Conservation (phyloP, 2,797 vertebrate genomes). For the Rhinogobio ventralis region DNA sequence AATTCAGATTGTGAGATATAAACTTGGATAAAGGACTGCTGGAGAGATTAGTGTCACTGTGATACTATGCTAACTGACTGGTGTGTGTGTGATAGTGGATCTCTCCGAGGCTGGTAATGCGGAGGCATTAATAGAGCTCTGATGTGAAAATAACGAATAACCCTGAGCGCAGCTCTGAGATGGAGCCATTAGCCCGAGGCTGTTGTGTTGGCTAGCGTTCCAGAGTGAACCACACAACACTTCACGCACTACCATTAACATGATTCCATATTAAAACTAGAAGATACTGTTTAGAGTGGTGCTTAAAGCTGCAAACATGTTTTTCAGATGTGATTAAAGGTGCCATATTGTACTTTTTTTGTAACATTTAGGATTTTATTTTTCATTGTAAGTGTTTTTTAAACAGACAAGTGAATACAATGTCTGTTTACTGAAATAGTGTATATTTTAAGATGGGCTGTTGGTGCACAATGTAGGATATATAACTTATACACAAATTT, state of each 20-base stretch:
- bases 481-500: neutral
- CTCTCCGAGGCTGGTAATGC: slow-evolving; percentile 48
- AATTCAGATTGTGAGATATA: too few relatives aligned
- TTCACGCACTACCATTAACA: slow-evolving; percentile 3
- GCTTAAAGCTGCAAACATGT: neutral
- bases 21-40: too few relatives aligned
- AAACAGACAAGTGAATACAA: neutral
- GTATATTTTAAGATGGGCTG: neutral
- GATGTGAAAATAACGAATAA: slow-evolving; percentile 62
- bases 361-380: neutral
- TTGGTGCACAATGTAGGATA: neutral
- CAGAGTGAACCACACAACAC: slow-evolving; percentile 20
- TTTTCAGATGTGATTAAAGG: neutral
- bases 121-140: slow-evolving; percentile 59
- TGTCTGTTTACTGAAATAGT: neutral
- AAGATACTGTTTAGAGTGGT: slow-evolving; percentile 5
- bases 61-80: slow-evolving; percentile 11
- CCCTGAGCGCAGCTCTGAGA: slow-evolving; percentile 43
- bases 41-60: slow-evolving; percentile 27
- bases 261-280: slow-evolving; percentile 10
- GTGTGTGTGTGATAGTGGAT: slow-evolving; percentile 23
- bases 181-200: slow-evolving; percentile 54
- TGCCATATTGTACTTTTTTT: neutral
- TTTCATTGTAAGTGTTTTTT: neutral
- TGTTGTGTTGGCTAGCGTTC: slow-evolving; percentile 13